Conservation (phyloP, 1,140 invertebrate species). For the Spodoptera frugiperda region DNA sequence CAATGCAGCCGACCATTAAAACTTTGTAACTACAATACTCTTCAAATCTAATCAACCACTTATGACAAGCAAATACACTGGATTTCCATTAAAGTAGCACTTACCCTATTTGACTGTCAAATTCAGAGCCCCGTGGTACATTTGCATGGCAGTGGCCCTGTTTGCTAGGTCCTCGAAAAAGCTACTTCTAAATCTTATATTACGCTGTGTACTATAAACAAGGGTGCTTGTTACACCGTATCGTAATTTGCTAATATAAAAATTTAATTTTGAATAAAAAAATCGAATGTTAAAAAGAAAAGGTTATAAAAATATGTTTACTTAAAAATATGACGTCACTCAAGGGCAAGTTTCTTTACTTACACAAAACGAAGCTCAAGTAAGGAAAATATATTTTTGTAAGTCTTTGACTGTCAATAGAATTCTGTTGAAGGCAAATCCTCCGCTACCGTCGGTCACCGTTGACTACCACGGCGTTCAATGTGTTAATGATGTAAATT, state of each 20-base stretch:
- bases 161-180: conserved; percentile 57
- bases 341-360: too few species aligned
- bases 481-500: too few species aligned
- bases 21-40: conserved; percentile 7
- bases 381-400: too few species aligned
- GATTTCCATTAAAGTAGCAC: conserved; percentile 48
- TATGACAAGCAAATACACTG: conserved; percentile 52
- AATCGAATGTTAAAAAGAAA: neutral
- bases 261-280: too few species aligned
- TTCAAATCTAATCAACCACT: conserved; percentile 50
- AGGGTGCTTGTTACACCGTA: conserved; percentile 46
- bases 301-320: too few species aligned
- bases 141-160: conserved; percentile 51
- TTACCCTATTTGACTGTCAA: conserved; percentile 53
- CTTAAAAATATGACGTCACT: too few species aligned
- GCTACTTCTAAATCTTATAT: conserved; percentile 60
- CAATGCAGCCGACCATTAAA: neutral
- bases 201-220: conserved; percentile 38
- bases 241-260: neutral
- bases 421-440: too few species aligned
- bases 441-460: too few species aligned
- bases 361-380: too few species aligned
- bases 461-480: too few species aligned
- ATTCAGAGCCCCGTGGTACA: conserved; percentile 40
- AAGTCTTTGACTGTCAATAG: too few species aligned